Conservation (phyloP, 2,113 vertebrate genomes). For the Gavia stellata region DNA sequence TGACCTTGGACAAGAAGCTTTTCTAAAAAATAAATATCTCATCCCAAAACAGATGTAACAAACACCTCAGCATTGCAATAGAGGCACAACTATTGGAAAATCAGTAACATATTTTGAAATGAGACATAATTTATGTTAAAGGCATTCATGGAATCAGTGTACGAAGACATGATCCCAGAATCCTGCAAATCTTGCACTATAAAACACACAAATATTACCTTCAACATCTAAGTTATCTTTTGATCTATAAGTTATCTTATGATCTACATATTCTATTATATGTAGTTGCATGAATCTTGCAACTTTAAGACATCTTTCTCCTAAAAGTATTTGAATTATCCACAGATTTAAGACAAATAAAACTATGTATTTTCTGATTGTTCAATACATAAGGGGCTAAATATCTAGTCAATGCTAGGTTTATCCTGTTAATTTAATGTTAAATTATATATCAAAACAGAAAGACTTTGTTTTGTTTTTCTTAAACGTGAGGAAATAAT, state of each 20-base stretch:
- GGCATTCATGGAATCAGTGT: neutral
- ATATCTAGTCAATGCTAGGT: neutral
- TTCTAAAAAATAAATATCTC: neutral
- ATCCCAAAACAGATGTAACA: neutral
- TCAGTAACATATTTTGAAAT: neutral
- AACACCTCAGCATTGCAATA: neutral
- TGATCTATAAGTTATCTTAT: neutral
- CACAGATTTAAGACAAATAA: neutral
- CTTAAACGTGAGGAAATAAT: neutral
- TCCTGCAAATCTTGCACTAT: neutral
- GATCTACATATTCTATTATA: too few species aligned
- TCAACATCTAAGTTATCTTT: neutral
- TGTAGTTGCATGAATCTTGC: neutral
- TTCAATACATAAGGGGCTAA: neutral
- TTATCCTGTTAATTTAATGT: neutral
- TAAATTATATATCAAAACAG: neutral
- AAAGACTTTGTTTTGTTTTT: neutral
- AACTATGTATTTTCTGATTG: neutral
- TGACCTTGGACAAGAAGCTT: neutral
- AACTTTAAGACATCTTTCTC: neutral
- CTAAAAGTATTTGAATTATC: neutral
- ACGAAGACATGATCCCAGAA: neutral
- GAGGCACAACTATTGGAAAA: neutral
- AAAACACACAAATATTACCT: neutral
- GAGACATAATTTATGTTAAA: neutral